These are phyloP conservation scores for Nasua narica DNA, from an alignment of 2,797 vertebrate genomes.

Conservation along the genomic window DNA sequence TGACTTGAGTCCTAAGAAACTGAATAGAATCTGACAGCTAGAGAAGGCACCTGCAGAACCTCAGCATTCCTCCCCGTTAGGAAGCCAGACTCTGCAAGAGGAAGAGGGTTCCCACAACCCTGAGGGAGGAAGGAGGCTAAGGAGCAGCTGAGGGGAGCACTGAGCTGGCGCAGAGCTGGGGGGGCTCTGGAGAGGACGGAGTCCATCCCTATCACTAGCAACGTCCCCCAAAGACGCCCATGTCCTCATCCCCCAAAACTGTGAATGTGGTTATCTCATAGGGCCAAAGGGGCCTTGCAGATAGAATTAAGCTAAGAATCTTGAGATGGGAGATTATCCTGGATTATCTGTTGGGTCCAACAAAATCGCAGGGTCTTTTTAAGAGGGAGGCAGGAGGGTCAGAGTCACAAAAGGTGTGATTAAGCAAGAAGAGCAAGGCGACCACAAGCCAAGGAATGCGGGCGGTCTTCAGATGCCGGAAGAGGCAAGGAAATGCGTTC, in stretches of 20 bases:
- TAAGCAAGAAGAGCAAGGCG: neutral
- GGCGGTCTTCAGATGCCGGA: neutral
- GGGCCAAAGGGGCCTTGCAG: neutral
- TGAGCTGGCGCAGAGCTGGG: neutral
- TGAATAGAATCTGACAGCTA: neutral
- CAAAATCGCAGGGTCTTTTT: neutral
- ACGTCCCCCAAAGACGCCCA: neutral
- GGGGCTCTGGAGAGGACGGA: neutral
- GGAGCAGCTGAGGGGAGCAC: accelerated
- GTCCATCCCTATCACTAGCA: neutral
- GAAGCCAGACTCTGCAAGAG: neutral
- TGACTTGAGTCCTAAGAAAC: neutral
- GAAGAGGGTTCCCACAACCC: neutral
- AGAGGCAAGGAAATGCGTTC: neutral
- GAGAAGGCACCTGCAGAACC: neutral
- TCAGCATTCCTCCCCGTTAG: neutral
- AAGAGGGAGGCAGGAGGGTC: neutral
- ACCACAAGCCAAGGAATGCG: neutral
- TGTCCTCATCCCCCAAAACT: neutral
- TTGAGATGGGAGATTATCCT: neutral
- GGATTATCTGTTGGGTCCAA: neutral
- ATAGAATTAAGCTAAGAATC: neutral
- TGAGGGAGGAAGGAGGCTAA: neutral
- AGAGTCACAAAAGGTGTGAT: neutral
- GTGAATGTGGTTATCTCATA: neutral